Conservation (phyloP, 2,888 invertebrate genomes). For the Cantharis flavilabris region DNA sequence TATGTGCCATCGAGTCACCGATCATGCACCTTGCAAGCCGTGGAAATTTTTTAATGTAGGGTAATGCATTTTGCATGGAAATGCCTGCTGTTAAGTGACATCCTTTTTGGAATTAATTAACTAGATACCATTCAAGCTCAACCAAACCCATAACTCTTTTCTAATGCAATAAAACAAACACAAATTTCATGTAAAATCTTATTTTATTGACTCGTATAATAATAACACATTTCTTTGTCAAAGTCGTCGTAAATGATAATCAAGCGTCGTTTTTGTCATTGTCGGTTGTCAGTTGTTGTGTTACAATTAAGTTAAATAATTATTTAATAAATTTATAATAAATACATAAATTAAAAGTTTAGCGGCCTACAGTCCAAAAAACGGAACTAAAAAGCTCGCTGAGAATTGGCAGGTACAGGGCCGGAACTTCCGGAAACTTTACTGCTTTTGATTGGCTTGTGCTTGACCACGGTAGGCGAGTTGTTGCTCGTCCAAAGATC, state of each 20-base stretch:
- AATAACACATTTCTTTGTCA: constrained; percentile 45
- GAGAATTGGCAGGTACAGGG: constrained; percentile 54
- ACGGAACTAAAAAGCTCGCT: constrained; percentile 43
- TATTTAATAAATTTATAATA: constrained; percentile 42
- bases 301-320: constrained; percentile 36
- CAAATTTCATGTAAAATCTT: constrained; percentile 20
- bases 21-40: neutral
- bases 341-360: constrained; percentile 43
- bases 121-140: neutral
- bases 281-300: constrained; percentile 40
- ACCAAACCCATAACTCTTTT: neutral
- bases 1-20: neutral
- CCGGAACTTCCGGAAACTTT: constrained; percentile 39
- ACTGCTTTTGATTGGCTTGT: constrained; percentile 56
- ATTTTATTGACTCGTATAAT: constrained; percentile 46
- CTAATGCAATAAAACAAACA: constrained; percentile 2
- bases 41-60: neutral
- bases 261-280: constrained; percentile 46
- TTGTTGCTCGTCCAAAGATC: constrained; percentile 75
- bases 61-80: neutral
- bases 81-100: neutral
- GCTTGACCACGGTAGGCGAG: constrained; percentile 78
- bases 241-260: constrained; percentile 44
- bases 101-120: neutral
- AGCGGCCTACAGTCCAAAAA: constrained; percentile 35